Evolutionary conservation across 1,140 invertebrate species (phyloP).

Genomic region (Leucophenga varia): DNA sequence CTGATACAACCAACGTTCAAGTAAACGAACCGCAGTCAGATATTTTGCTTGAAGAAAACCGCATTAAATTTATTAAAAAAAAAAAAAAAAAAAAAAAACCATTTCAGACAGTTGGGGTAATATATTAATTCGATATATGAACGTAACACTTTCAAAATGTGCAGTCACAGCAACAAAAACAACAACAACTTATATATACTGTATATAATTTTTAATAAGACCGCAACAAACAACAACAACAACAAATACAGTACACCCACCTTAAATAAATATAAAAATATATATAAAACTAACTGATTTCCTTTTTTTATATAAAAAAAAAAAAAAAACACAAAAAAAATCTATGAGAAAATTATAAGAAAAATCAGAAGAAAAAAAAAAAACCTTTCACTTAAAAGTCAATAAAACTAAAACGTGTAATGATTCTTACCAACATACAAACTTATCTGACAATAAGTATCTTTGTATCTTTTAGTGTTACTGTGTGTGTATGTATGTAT

Average conservation of each 20-base stretch:
- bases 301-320: slow-evolving; percentile 10
- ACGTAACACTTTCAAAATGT: slow-evolving; percentile 25
- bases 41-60: too few relatives aligned
- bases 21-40: too few relatives aligned
- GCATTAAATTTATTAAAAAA: too few relatives aligned
- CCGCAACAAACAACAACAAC: slow-evolving; percentile 3
- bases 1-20: too few relatives aligned
- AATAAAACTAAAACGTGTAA: too few relatives aligned
- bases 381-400: slow-evolving; percentile 40
- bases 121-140: not conserved
- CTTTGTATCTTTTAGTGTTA: too few relatives aligned
- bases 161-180: slow-evolving; percentile 13
- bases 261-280: too few relatives aligned
- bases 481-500: too few relatives aligned
- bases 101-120: slow-evolving; percentile 9
- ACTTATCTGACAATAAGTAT: too few relatives aligned
- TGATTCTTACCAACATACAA: too few relatives aligned
- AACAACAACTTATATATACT: not conserved
- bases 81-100: slow-evolving; percentile 14
- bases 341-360: not conserved
- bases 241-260: slow-evolving; percentile 1
- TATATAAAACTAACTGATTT: too few relatives aligned
- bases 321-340: slow-evolving; percentile 7
- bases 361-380: slow-evolving; percentile 17
- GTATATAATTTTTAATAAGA: not conserved